These are phyloP conservation scores for Lamellibrachia satsuma DNA, from an alignment of 2,888 invertebrate genomes.

Conservation along the genomic window DNA sequence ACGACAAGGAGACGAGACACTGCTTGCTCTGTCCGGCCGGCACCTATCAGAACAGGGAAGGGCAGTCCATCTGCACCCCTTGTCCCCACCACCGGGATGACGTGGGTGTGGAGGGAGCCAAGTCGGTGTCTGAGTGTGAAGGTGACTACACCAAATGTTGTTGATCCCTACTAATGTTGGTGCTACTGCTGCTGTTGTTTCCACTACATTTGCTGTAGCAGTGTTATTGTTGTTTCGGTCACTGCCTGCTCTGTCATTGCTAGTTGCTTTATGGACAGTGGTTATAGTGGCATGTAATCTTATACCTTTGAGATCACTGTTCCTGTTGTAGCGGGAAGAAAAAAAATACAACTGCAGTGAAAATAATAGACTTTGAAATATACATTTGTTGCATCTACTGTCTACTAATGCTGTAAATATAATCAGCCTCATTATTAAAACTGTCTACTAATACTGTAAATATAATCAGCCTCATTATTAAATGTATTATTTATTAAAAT, in stretches of 20 bases:
- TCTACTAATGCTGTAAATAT: neutral
- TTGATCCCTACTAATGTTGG: neutral
- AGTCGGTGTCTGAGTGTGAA: slow-evolving; percentile 49
- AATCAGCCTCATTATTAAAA: neutral
- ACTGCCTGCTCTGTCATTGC: neutral
- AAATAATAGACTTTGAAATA: neutral
- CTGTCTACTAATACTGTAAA: neutral
- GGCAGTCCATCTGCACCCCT: slow-evolving; percentile 45
- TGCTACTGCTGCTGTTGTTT: neutral
- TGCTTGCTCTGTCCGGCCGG: slow-evolving; percentile 61
- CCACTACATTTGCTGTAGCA: too few relatives aligned
- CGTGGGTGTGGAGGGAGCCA: slow-evolving; percentile 56
- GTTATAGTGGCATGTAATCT: neutral
- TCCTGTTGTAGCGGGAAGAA: neutral
- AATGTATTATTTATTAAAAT: neutral
- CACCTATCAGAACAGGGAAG: slow-evolving; percentile 62
- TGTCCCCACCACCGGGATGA: slow-evolving; percentile 41
- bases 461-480: neutral
- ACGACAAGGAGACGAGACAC: slow-evolving; percentile 42
- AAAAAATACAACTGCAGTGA: neutral
- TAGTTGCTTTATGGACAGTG: neutral
- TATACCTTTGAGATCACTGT: neutral
- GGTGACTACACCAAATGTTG: slow-evolving; percentile 42
- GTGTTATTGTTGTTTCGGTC: neutral
- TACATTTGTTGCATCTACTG: neutral